Percentiles rank a stretch among this genome's conserved stretches.
These are phyloP conservation scores for Lasioglossum villosulum DNA, from an alignment of 2,888 invertebrate species.

Conservation along the genomic window DNA sequence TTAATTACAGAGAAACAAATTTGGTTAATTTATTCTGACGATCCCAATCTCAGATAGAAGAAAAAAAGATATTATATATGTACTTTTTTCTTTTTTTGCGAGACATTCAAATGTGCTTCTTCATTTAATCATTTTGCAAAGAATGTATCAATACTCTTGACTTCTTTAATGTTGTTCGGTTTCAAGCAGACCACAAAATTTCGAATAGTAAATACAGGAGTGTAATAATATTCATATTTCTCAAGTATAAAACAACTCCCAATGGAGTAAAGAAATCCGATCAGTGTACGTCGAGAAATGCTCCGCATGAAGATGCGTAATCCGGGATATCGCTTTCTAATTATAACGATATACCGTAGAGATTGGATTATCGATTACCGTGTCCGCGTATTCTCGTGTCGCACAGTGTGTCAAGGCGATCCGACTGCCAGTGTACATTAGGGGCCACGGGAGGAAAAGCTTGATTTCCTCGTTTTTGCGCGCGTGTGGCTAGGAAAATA, in stretches of 20 bases:
- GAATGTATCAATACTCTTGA: too few species aligned
- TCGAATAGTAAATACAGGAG: too few species aligned
- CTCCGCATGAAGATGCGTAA: not conserved
- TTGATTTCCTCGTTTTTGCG: conserved; percentile 14
- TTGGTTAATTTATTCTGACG: too few species aligned
- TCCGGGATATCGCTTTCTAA: not conserved
- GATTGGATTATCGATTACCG: conserved; percentile 6
- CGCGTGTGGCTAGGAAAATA: conserved; percentile 35
- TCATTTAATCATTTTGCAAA: too few species aligned
- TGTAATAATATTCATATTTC: not conserved
- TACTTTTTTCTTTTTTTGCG: too few species aligned
- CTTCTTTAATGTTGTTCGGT: too few species aligned
- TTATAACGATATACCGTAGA: not conserved
- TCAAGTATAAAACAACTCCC: not conserved
- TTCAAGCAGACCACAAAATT: too few species aligned
- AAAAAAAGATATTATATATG: too few species aligned
- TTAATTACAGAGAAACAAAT: too few species aligned
- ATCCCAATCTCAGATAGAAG: too few species aligned
- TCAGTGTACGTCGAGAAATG: not conserved
- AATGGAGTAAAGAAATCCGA: not conserved
- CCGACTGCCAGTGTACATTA: not conserved
- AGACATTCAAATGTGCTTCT: too few species aligned
- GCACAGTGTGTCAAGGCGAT: not conserved
- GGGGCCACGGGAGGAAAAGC: conserved; percentile 6
- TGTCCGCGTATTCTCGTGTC: not conserved